phyloP scores from a whole-genome alignment of 2,797 vertebrate genomes.

The Falco biarmicus region DNA sequence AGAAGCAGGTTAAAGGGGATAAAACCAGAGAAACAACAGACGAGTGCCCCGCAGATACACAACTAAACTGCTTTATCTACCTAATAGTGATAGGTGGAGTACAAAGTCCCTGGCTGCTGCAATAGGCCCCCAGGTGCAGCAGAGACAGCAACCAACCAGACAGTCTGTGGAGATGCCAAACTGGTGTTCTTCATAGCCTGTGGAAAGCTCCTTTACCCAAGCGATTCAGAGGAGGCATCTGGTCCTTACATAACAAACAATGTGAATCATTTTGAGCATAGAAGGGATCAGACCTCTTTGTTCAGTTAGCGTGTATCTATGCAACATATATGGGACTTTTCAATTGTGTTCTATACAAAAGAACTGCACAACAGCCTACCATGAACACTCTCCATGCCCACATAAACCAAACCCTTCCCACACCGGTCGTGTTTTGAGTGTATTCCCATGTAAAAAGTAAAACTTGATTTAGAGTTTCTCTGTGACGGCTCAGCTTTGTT shows the following conservation, averaged over 20 bases:
- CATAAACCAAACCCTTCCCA: neutral
- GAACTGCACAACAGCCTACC: neutral
- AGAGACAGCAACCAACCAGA: neutral
- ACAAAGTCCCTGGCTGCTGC: neutral
- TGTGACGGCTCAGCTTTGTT: neutral
- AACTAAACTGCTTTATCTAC: neutral
- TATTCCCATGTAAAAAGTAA: neutral
- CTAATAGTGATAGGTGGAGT: neutral
- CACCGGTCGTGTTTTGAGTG: neutral
- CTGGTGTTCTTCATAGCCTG: neutral
- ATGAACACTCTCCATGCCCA: neutral
- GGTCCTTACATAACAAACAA: neutral
- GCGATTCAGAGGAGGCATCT: neutral
- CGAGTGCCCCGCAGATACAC: neutral
- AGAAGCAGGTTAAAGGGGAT: neutral
- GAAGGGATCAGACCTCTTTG: neutral
- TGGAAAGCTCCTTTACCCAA: neutral
- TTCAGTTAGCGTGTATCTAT: neutral
- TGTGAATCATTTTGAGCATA: neutral
- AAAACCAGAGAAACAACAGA: neutral
- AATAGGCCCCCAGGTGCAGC: neutral
- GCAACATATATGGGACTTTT: neutral
- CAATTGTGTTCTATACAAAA: neutral
- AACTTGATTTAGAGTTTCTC: neutral
- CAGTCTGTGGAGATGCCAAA: neutral